Base-by-base conservation (phyloP, 2,113 vertebrate species). In the Apeltes quadracus region DNA sequence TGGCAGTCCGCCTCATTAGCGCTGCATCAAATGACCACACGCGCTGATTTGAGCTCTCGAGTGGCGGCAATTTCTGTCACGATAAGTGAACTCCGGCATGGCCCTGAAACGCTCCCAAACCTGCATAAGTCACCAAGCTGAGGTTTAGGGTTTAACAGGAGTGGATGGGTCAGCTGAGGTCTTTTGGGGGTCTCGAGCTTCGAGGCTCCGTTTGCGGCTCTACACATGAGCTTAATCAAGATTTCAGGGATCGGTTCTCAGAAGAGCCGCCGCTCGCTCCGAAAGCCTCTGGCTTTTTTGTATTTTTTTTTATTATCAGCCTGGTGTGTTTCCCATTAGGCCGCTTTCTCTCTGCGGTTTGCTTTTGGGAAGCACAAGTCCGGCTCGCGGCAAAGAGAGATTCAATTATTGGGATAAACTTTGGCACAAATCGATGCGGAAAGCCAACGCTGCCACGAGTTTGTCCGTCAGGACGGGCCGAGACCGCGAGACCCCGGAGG, bases 211-310 rank as follows among this genome's bases (percentile, higher is more conserved):
- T 88, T 87, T 88, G 75, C 29, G 29, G 5, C 51, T 64, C 77
- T 79, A 83, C 89, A 92, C 79, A 90, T 93, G 87, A 89, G 84
- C 91, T 93, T 88, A 90, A 88, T 93, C 87, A 91, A 76, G 75
- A 87, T 85, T 88, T 91, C 72, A 82, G 75, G 75, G 80, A 85
- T 72, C 65, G 66, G 41, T 22, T 89, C 82, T 87, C 70, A 81
- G 81, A 63, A 20, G 76, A 77, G 83, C 78, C 77, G 59, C 79
- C 56, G 66, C 74, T 78, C n/a, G 50, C 74, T 76, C 61, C 51
- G 18, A 25, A 71, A 87, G 81, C 80, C 61, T 71, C 65, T 83
- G 36, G 50, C 51, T 78, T 86, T 34, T 34, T 34, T 90, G n/a
- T n/a, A n/a, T n/a, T n/a, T n/a, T n/a, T n/a, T n/a, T n/a, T n/a